Conservation (phyloP, 2,888 invertebrate genomes). For the Buathra laborator region DNA sequence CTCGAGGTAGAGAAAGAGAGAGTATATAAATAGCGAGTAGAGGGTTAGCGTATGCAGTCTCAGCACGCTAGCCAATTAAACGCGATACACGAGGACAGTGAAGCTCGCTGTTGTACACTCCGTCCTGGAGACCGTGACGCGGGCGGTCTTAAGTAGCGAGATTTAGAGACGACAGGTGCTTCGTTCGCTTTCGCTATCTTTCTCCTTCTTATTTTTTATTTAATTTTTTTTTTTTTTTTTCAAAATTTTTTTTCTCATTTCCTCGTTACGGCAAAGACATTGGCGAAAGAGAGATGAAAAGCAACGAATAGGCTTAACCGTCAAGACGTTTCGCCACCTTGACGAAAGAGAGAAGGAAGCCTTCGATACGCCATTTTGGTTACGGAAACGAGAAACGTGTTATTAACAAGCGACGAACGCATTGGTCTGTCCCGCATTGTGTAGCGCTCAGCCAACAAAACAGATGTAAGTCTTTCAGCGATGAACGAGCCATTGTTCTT, state of each 20-base stretch:
- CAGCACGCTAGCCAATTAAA: slow-evolving; percentile 82
- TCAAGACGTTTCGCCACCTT: slow-evolving; percentile 43
- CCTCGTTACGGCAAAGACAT: slow-evolving; percentile 46
- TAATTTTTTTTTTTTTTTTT: no score
- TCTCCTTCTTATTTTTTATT: slow-evolving; percentile 48
- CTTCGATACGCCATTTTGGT: slow-evolving; percentile 67
- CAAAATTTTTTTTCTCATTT: slow-evolving; percentile 24
- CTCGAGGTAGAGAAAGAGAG: slow-evolving; percentile 64
- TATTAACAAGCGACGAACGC: slow-evolving; percentile 61
- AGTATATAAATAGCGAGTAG: slow-evolving; percentile 78
- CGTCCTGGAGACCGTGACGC: slow-evolving; percentile 75
- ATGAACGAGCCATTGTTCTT: slow-evolving; percentile 59
- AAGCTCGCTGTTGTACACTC: slow-evolving; percentile 57
- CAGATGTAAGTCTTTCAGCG: slow-evolving; percentile 39
- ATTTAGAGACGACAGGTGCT: slow-evolving; percentile 84
- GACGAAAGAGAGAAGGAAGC: slow-evolving; percentile 55
- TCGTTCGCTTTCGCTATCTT: slow-evolving; percentile 69
- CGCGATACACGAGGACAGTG: slow-evolving; percentile 75
- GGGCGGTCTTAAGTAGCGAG: slow-evolving; percentile 82
- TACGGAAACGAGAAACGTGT: slow-evolving; percentile 61
- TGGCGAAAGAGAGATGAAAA: slow-evolving; percentile 28
- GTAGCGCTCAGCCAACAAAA: neutral
- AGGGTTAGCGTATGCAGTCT: slow-evolving; percentile 61
- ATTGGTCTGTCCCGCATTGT: slow-evolving; percentile 39
- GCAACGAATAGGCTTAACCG: slow-evolving; percentile 24